These are phyloP conservation scores for Smutsia temminckii DNA, from an alignment of 2,797 vertebrate species.

Conservation along the genomic window DNA sequence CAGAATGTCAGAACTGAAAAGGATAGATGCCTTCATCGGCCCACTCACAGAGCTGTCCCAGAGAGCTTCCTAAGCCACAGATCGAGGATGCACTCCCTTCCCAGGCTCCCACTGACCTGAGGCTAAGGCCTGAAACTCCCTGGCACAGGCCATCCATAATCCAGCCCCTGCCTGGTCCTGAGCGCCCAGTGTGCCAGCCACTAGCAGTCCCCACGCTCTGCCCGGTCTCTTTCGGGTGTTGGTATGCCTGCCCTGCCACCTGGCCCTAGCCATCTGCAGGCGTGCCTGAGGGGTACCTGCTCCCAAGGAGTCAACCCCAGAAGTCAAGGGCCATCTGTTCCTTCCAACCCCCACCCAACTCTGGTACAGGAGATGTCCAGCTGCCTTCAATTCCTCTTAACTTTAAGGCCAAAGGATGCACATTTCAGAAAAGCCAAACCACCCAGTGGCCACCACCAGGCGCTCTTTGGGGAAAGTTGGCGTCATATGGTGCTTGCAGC, in stretches of 20 bases:
- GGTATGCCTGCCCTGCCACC: not conserved
- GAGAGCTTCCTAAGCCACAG: not conserved
- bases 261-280: not conserved
- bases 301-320: not conserved
- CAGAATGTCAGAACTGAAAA: not conserved
- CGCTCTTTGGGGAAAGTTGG: no score
- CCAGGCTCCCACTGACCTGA: not conserved
- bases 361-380: not conserved
- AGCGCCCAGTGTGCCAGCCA: not conserved
- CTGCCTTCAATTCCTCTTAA: not conserved
- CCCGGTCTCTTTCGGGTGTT: not conserved
- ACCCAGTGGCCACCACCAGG: not conserved
- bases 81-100: not conserved
- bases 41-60: not conserved
- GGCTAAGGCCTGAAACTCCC: not conserved
- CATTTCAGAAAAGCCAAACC: not conserved
- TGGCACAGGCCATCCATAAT: not conserved
- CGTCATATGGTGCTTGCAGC: fast-evolving
- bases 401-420: not conserved
- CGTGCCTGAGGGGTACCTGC: not conserved
- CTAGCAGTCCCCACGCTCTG: not conserved
- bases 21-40: not conserved
- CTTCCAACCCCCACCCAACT: not conserved
- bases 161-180: fast-evolving
- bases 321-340: not conserved